Evolutionary conservation across 2,888 invertebrate species (phyloP).

Genomic region (Venustoraphidia nigricollis): DNA sequence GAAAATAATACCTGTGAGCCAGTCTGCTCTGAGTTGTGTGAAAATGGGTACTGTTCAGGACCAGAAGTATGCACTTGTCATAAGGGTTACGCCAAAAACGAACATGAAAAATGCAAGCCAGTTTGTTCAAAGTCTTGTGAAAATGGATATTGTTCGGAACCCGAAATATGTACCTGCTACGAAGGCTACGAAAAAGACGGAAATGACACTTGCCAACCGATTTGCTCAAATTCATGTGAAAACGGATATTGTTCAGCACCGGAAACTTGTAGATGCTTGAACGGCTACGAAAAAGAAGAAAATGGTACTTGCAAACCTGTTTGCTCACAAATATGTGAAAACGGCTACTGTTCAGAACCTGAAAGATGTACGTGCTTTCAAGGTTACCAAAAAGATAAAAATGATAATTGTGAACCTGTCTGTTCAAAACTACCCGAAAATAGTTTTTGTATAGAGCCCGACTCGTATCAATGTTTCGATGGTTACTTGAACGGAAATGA

Average conservation of each 20-base stretch:
- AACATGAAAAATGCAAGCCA: conserved; percentile 3
- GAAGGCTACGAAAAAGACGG: conserved; percentile 10
- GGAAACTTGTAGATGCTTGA: conserved; percentile 19
- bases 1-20: conserved; percentile 3
- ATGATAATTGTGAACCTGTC: too few species aligned
- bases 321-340: conserved; percentile 21
- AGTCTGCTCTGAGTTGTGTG: conserved; percentile 4
- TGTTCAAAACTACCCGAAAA: too few species aligned
- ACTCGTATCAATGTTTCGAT: neutral
- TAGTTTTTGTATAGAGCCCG: too few species aligned
- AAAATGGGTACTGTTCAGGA: conserved; percentile 5
- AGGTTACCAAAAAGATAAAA: conserved; percentile 19
- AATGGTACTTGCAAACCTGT: conserved; percentile 15
- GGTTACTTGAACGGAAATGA: neutral
- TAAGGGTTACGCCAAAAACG: conserved; percentile 9
- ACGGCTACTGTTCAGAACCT: conserved; percentile 32
- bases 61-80: conserved; percentile 17
- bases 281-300: conserved; percentile 9
- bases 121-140: conserved; percentile 5
- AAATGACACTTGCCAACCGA: conserved; percentile 25
- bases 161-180: conserved; percentile 17
- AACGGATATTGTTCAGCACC: conserved; percentile 25
- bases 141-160: conserved; percentile 9
- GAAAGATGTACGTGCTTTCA: conserved; percentile 28
- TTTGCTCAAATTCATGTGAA: conserved; percentile 32